phyloP scores from a whole-genome alignment of 2,888 invertebrate species.

The Amorpha juglandis region DNA sequence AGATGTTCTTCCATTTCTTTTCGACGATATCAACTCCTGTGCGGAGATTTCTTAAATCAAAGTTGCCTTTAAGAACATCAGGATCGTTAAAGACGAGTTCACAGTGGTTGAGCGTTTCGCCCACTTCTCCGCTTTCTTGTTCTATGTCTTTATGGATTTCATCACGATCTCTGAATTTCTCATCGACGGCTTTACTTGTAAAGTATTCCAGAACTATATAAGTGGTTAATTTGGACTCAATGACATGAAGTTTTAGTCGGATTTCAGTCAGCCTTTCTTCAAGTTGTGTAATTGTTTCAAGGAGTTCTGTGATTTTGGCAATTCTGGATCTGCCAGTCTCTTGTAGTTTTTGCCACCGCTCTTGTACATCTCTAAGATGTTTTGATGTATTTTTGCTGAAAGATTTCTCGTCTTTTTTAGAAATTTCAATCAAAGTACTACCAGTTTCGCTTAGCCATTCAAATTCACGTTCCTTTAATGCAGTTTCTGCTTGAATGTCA shows the following conservation, averaged over 20 bases:
- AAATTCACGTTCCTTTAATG: constrained; percentile 89
- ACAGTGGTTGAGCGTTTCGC: constrained; percentile 91
- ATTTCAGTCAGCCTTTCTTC: constrained; percentile 90
- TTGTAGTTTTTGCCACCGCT: constrained; percentile 88
- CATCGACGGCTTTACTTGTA: constrained; percentile 87
- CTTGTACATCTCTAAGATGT: constrained; percentile 84
- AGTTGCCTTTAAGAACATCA: constrained; percentile 88
- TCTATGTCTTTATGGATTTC: constrained; percentile 90
- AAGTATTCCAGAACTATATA: constrained; percentile 88
- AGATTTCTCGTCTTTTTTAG: constrained; percentile 85
- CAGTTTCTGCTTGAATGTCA: constrained; percentile 90
- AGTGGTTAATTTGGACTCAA: constrained; percentile 88
- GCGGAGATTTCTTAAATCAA: constrained; percentile 88
- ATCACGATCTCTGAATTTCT: constrained; percentile 88
- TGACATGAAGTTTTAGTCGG: constrained; percentile 88
- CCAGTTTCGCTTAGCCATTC: constrained; percentile 91
- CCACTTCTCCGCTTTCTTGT: constrained; percentile 90
- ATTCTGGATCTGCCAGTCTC: constrained; percentile 87
- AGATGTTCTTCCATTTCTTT: constrained; percentile 91
- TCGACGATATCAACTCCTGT: constrained; percentile 89
- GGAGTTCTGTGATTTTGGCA: constrained; percentile 88
- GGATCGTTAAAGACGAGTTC: constrained; percentile 90
- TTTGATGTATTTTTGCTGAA: constrained; percentile 83
- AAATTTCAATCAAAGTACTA: constrained; percentile 85
- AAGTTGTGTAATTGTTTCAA: constrained; percentile 88